Evolutionary conservation across 2,888 invertebrate species (phyloP).

Genomic region (Rhamnusium bicolor): DNA sequence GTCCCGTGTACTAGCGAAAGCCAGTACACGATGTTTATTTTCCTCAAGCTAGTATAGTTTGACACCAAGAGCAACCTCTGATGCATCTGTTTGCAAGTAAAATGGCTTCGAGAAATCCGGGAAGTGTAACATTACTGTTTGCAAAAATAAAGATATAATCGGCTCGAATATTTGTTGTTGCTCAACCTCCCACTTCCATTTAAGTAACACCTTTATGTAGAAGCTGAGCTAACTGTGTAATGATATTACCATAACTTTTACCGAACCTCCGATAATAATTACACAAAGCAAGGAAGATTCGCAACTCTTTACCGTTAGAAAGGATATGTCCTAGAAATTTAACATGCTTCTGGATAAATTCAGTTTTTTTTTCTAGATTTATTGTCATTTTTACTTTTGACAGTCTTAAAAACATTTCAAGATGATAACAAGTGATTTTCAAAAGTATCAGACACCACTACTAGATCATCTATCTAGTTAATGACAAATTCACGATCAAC

Average conservation of each 20-base stretch:
- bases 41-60: conserved; percentile 36
- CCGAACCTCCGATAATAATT: conserved; percentile 44
- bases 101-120: conserved; percentile 41
- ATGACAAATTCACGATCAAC: neutral
- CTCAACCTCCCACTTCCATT: conserved; percentile 38
- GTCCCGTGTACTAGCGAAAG: conserved; percentile 38
- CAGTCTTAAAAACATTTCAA: conserved; percentile 46
- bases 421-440: conserved; percentile 49
- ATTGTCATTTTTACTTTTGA: conserved; percentile 51
- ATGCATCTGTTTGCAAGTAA: no score
- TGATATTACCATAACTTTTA: conserved; percentile 38
- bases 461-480: conserved; percentile 60
- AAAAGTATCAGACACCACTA: conserved; percentile 53
- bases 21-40: conserved; percentile 33
- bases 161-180: conserved; percentile 39
- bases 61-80: conserved; percentile 37
- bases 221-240: conserved; percentile 35
- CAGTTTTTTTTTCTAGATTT: conserved; percentile 52
- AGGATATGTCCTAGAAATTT: conserved; percentile 54
- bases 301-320: conserved; percentile 36
- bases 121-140: conserved; percentile 39
- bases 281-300: conserved; percentile 44
- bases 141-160: conserved; percentile 39
- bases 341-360: conserved; percentile 43
- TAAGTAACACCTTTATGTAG: conserved; percentile 36